A percentile compares a stretch with the other conserved stretches of the same genome.
phyloP scores from a whole-genome alignment of 2,113 vertebrate genomes.

The Vimba vimba region DNA sequence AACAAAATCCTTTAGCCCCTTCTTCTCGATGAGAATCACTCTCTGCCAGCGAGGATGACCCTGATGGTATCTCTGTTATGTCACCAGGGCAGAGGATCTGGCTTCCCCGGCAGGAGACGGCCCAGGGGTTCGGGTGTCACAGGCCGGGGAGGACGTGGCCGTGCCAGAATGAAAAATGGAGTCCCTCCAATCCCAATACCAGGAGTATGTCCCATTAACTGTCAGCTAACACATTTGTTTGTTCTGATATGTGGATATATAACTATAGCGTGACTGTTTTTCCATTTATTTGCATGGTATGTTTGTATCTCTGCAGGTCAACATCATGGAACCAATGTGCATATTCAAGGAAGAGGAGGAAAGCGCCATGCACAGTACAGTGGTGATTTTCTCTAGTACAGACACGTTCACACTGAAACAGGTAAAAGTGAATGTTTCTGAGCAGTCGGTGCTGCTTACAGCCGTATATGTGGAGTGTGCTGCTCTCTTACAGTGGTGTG shows the following conservation, averaged over 20 bases:
- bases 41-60: background rate
- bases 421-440: constrained; percentile 71
- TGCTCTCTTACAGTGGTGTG: constrained; percentile 3
- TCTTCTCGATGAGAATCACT: background rate
- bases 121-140: constrained; percentile 91
- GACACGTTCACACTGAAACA: constrained; percentile 97
- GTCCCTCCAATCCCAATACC: constrained; percentile 82
- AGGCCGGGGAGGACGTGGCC: constrained; percentile 91
- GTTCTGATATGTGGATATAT: background rate
- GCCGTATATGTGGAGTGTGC: background rate
- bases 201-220: constrained; percentile 80
- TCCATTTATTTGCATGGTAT: background rate
- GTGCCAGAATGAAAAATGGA: constrained; percentile 92
- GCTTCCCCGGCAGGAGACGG: constrained; percentile 91
- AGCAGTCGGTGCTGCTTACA: background rate
- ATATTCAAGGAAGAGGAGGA: constrained; percentile 93
- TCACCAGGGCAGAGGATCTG: constrained; percentile 89
- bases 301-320: constrained; percentile 71
- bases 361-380: constrained; percentile 97
- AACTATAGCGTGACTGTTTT: background rate
- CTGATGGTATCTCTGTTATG: constrained; percentile 25
- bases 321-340: constrained; percentile 80
- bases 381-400: constrained; percentile 94
- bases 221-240: background rate
- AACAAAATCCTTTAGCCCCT: background rate